These are phyloP conservation scores for Zaprionus taronus DNA, from an alignment of 1,140 invertebrate species.

Conservation along the genomic window DNA sequence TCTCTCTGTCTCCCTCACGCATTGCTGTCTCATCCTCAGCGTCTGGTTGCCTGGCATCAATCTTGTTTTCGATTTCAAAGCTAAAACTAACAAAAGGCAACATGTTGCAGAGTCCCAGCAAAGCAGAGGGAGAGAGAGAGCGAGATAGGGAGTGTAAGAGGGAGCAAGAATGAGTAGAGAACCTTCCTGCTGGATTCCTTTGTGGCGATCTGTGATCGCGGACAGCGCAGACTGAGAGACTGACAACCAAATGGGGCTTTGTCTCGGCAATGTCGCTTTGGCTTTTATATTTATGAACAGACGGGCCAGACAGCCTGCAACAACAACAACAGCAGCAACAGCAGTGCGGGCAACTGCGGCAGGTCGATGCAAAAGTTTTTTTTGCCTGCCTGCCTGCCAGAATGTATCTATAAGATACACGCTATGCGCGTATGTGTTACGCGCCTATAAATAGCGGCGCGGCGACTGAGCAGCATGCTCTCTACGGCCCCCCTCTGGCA, in stretches of 20 bases:
- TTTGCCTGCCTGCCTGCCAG: slow-evolving; percentile 39
- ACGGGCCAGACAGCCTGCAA: slow-evolving; percentile 53
- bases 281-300: slow-evolving; percentile 71
- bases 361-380: slow-evolving; percentile 55
- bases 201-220: slow-evolving; percentile 47
- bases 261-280: slow-evolving; percentile 69
- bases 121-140: neutral
- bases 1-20: neutral
- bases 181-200: slow-evolving; percentile 47
- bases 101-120: slow-evolving; percentile 52
- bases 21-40: slow-evolving; percentile 11
- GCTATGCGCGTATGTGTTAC: slow-evolving; percentile 58
- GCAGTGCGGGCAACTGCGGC: slow-evolving; percentile 5
- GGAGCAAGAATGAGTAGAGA: neutral
- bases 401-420: slow-evolving; percentile 78
- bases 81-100: slow-evolving; percentile 67
- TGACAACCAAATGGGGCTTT: slow-evolving; percentile 55
- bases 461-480: slow-evolving; percentile 47
- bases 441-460: slow-evolving; percentile 78
- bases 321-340: slow-evolving; percentile 5
- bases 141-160: too few species aligned
- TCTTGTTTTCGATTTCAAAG: slow-evolving; percentile 80
- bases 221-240: slow-evolving; percentile 15
- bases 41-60: slow-evolving; percentile 63
- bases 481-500: slow-evolving; percentile 32